These are phyloP conservation scores for Psilopsiagon aurifrons DNA, from an alignment of 2,113 vertebrate genomes.

Conservation along the genomic window DNA sequence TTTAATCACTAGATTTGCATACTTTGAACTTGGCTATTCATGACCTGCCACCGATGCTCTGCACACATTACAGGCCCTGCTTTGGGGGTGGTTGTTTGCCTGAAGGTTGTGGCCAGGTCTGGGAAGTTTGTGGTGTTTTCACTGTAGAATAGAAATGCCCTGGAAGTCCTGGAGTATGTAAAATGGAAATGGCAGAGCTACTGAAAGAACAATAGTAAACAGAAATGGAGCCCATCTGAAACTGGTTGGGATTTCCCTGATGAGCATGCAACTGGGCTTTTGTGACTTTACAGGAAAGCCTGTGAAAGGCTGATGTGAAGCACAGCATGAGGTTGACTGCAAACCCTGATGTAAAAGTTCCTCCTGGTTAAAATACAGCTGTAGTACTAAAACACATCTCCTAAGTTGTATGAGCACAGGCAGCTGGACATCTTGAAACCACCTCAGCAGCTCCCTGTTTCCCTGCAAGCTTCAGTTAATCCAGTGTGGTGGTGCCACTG, in stretches of 20 bases:
- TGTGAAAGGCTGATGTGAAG: background rate
- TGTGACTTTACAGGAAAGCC: background rate
- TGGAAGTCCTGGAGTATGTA: background rate
- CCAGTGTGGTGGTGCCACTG: background rate
- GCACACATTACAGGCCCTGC: background rate
- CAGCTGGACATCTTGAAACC: background rate
- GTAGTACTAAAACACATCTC: background rate
- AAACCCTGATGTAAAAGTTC: background rate
- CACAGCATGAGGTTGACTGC: background rate
- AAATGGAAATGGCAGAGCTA: background rate
- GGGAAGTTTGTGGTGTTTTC: background rate
- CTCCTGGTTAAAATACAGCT: background rate
- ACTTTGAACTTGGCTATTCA: constrained; percentile 29
- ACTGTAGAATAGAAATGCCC: background rate
- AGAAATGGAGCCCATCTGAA: background rate
- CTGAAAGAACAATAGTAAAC: background rate
- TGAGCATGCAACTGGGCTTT: background rate
- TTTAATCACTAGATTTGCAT: background rate
- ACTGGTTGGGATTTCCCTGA: background rate
- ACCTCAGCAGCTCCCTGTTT: background rate
- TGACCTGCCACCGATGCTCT: background rate
- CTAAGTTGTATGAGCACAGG: background rate
- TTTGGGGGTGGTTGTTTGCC: background rate
- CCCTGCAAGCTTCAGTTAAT: background rate
- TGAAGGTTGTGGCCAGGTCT: background rate